Conservation (phyloP, 1,140 invertebrate species). For the Caenorhabditis remanei region DNA sequence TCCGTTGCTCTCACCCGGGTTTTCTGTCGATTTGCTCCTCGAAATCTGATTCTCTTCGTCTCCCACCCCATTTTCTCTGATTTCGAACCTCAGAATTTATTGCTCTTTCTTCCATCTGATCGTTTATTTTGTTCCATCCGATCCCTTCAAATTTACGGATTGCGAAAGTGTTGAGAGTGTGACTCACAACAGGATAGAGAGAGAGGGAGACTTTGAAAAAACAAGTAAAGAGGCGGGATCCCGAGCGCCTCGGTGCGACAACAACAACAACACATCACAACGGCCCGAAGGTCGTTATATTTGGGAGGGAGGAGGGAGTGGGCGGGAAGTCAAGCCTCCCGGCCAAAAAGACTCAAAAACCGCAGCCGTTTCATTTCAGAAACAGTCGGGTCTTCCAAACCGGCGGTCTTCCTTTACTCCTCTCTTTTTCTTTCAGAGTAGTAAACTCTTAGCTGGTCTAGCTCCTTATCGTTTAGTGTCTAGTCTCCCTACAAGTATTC, state of each 20-base stretch:
- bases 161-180: constrained; percentile 15
- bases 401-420: background rate
- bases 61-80: background rate
- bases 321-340: constrained; percentile 53
- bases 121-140: constrained; percentile 17
- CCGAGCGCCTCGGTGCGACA: constrained; percentile 12
- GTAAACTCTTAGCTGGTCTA: too few species aligned
- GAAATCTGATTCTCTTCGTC: background rate
- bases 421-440: background rate
- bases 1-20: background rate
- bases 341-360: constrained; percentile 29
- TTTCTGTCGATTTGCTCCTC: background rate
- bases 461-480: too few species aligned
- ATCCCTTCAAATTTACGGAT: constrained; percentile 1
- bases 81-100: constrained; percentile 16
- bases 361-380: constrained; percentile 45
- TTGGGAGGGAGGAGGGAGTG: constrained; percentile 25
- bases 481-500: too few species aligned
- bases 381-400: constrained; percentile 32
- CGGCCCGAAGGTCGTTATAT: constrained; percentile 37
- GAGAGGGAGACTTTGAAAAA: background rate
- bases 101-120: constrained; percentile 23
- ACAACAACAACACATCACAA: constrained; percentile 51
- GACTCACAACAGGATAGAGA: background rate
- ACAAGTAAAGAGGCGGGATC: constrained; percentile 46